Percentiles rank a stretch among this genome's conserved stretches.
Evolutionary conservation across 2,113 vertebrate species (phyloP).

Genomic region (Laticauda laticaudata): DNA sequence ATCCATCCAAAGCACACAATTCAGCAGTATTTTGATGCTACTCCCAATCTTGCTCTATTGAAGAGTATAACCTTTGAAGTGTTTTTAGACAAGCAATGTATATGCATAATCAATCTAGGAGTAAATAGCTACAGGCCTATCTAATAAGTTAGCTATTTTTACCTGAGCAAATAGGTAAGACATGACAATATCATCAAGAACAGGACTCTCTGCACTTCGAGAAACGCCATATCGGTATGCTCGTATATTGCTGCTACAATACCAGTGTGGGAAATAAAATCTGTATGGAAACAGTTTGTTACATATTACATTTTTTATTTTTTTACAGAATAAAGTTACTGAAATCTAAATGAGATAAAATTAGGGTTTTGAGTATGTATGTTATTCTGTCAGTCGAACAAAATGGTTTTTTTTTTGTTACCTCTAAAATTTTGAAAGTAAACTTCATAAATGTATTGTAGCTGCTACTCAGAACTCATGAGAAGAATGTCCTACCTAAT

Average conservation of each 20-base stretch:
- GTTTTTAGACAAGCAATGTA: not conserved
- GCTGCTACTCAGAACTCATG: not conserved
- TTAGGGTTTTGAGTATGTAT: not conserved
- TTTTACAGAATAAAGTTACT: accelerated
- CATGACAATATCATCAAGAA: constrained; percentile 89
- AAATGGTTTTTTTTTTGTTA: not conserved
- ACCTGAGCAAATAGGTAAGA: constrained; percentile 94
- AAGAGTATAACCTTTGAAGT: not conserved
- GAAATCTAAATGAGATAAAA: not conserved
- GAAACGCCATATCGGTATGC: constrained; percentile 84
- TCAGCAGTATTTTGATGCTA: not conserved
- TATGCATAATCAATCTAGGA: not conserved
- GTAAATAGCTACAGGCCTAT: not conserved
- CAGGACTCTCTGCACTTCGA: constrained; percentile 83
- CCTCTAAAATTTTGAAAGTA: not conserved
- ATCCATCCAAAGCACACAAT: not conserved
- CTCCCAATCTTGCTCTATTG: not conserved
- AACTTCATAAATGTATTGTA: too few species aligned
- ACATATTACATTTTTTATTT: constrained; percentile 16
- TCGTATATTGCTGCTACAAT: constrained; percentile 76
- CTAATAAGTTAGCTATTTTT: constrained; percentile 32
- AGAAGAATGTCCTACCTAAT: not conserved
- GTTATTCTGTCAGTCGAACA: not conserved
- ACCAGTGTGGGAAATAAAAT: constrained; percentile 94
- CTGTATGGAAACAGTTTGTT: constrained; percentile 62